Percentiles rank a stretch among this genome's conserved stretches.
Conservation (phyloP, 2,797 vertebrate genomes). For the Coilia nasus region DNA sequence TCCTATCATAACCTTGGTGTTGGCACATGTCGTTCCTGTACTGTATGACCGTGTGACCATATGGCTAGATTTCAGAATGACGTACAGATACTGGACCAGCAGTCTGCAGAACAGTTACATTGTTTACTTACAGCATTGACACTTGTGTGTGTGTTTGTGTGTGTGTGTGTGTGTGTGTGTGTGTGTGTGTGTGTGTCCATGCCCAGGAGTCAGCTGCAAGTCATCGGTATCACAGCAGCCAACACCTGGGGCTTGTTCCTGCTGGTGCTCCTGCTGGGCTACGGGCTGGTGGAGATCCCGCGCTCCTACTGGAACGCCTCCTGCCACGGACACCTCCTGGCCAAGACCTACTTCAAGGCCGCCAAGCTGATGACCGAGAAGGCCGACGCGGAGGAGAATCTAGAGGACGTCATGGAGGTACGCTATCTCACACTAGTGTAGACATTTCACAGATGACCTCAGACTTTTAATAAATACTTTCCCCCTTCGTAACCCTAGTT, state of each 20-base stretch:
- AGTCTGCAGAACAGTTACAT: neutral
- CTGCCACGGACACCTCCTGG: conserved; percentile 81
- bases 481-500: too few species aligned
- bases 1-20: neutral
- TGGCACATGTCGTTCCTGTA: neutral
- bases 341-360: conserved; percentile 91
- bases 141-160: neutral
- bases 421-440: conserved; percentile 16
- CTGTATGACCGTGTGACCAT: neutral
- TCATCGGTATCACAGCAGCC: conserved; percentile 90
- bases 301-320: conserved; percentile 91
- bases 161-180: neutral
- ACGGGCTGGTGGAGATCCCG: conserved; percentile 93
- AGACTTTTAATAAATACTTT: neutral
- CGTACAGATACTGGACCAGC: neutral
- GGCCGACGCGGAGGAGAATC: conserved; percentile 86
- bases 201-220: conserved; percentile 85
- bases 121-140: neutral
- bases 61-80: neutral
- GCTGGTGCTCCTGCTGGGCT: conserved; percentile 90
- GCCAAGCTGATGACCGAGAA: conserved; percentile 92
- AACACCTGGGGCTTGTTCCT: conserved; percentile 96
- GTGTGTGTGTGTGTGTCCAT: neutral
- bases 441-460: neutral
- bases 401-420: conserved; percentile 93